phyloP scores from a whole-genome alignment of 1,140 invertebrate species.

The Drosophila asahinai region DNA sequence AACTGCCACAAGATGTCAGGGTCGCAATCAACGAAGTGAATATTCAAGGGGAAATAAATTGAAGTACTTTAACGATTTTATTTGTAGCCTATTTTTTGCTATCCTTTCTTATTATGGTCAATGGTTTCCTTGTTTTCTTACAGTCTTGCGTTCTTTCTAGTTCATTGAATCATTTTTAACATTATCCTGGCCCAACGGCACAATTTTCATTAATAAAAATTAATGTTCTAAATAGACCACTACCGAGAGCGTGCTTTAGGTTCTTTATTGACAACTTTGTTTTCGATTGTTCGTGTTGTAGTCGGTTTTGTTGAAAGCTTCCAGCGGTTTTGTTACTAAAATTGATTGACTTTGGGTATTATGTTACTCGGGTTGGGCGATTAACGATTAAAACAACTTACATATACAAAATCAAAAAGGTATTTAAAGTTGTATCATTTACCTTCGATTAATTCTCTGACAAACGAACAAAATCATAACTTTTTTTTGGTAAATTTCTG shows the following conservation, averaged over 20 bases:
- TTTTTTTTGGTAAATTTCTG: no score
- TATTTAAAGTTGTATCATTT: no score
- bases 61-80: slow-evolving; percentile 9
- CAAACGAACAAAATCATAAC: no score
- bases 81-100: slow-evolving; percentile 14
- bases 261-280: slow-evolving; percentile 15
- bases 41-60: slow-evolving; percentile 1
- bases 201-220: slow-evolving; percentile 6
- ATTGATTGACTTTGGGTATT: slow-evolving; percentile 52
- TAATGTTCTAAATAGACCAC: neutral
- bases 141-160: neutral
- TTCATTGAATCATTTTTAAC: slow-evolving; percentile 3
- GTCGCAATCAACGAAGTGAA: neutral
- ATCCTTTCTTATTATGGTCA: neutral
- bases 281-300: slow-evolving; percentile 54
- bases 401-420: no score
- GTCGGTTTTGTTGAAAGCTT: slow-evolving; percentile 10
- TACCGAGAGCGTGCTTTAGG: slow-evolving; percentile 11
- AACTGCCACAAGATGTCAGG: slow-evolving; percentile 41
- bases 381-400: slow-evolving; percentile 34
- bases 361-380: slow-evolving; percentile 27
- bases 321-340: slow-evolving; percentile 46
- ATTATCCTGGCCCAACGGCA: neutral
- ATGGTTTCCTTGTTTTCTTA: no score
- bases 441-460: no score